Evolutionary conservation across 23 tunicate species (phyloP), one percentile per base, ranked within the genome.

Genomic region (Botrylloides violaceus): DNA sequence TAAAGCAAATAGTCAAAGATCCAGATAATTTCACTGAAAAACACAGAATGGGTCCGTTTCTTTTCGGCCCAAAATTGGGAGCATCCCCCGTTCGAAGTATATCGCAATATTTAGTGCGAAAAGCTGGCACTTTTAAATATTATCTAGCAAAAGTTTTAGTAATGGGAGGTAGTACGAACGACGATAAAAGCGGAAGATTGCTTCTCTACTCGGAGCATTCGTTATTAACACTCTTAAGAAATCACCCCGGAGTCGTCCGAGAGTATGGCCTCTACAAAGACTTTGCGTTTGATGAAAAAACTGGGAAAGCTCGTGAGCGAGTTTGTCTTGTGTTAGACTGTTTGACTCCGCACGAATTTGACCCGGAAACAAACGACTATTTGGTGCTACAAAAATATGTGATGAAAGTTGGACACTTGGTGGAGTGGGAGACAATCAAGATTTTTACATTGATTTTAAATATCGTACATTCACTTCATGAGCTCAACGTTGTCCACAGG

Each of bases 211-310:
- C 85, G 12, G 95, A 87, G 58, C 78, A 87, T 65, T 80, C 86
- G 26, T 71, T 87, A 6, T 74, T 87, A 3, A 65, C 86, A 58
- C 50, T 80, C 15, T 72, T 87, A 19, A 32, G 56, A 76, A 66
- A 79, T 24, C 95, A 87, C 53, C 61, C 68, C 4, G 95, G 95
- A 19, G 95, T 87, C 19, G 76, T 87, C 21, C 70, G 76, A 28
- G 80, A 87, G 37, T 82, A 87, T 63, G 95, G 95, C 24, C 27
- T 87, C 66, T 76, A 81, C 36, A 87, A 84, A 76, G 92, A 84
- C 63, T 39, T 49, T n/a, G 71, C 76, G 0, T 85, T 71, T 47
- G 62, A 80, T 61, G 65, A 33, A 20, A 59, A 32, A 24, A 80
- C 47, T 2, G 81, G 77, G 27, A 49, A 59, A 20, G 75, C 75